A percentile compares a stretch with the other conserved stretches of the same genome.
Evolutionary conservation across 2,113 vertebrate species (phyloP).

Genomic region (Pelvicachromis taeniatus): DNA sequence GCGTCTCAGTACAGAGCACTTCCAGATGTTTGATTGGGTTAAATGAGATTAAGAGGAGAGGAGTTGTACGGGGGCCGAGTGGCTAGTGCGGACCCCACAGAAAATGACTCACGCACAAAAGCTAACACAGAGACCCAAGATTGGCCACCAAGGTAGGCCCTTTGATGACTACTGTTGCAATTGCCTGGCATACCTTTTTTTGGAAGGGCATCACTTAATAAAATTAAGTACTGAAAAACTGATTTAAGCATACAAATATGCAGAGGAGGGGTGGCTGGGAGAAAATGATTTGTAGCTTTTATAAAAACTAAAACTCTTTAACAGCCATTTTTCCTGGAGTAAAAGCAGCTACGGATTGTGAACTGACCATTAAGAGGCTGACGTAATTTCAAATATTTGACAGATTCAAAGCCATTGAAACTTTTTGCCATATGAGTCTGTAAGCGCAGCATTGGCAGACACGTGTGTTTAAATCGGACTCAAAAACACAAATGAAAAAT

Average conservation of each 20-base stretch:
- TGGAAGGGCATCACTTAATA: background rate
- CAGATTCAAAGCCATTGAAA: background rate
- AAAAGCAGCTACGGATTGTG: background rate
- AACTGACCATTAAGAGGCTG: background rate
- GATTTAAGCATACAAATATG: background rate
- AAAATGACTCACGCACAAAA: conserved; percentile 7
- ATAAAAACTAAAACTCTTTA: background rate
- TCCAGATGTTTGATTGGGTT: conserved; percentile 70
- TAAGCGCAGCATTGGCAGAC: background rate
- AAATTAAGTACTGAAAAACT: background rate
- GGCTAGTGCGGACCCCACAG: conserved; percentile 34
- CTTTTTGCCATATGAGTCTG: background rate
- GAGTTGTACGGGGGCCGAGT: conserved; percentile 8
- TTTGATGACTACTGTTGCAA: conserved; percentile 24
- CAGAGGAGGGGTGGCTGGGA: background rate
- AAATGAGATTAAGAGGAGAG: conserved; percentile 42
- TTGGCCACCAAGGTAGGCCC: conserved; percentile 27
- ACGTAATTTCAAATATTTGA: background rate
- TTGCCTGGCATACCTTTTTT: background rate
- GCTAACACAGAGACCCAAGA: background rate
- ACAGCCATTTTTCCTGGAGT: background rate
- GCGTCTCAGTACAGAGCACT: conserved; percentile 36
- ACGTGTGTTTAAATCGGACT: background rate
- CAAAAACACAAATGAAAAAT: conserved; percentile 15
- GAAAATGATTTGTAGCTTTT: background rate